Conservation (phyloP, 2,113 vertebrate species). For the Crotophaga sulcirostris region DNA sequence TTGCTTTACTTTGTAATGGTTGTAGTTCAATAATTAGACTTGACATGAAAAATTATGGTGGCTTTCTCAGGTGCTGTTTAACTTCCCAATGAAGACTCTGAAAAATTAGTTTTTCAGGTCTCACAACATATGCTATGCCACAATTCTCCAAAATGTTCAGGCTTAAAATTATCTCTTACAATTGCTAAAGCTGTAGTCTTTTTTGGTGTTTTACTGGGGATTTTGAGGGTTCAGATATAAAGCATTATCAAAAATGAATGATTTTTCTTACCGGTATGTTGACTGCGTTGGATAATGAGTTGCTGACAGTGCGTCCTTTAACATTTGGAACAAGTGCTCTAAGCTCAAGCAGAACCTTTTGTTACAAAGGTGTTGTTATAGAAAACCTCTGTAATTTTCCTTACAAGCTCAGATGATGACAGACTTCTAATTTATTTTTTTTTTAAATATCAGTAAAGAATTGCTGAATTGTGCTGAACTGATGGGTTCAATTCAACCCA, state of each 20-base stretch:
- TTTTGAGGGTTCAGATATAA: background rate
- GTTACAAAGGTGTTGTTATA: background rate
- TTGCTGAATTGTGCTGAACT: background rate
- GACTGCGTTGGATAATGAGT: background rate
- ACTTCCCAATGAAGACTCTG: background rate
- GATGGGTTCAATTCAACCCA: background rate
- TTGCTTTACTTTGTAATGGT: background rate
- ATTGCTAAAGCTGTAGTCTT: background rate
- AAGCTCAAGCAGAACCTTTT: background rate
- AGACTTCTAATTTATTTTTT: background rate
- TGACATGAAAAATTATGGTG: background rate
- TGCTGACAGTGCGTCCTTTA: background rate
- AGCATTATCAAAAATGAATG: background rate
- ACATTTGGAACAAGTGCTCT: background rate
- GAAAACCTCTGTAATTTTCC: background rate
- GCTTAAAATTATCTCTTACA: background rate
- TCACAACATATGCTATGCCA: background rate
- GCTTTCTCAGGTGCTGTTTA: background rate
- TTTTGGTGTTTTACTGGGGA: background rate
- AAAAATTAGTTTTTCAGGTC: background rate
- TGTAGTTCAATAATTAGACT: background rate
- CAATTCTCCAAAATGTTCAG: background rate
- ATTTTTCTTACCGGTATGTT: background rate
- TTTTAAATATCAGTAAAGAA: background rate
- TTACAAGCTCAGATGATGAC: background rate